A percentile compares a stretch with the other conserved stretches of the same genome.
These are phyloP conservation scores for Proteles cristata DNA, from an alignment of 2,113 vertebrate species.

Conservation along the genomic window DNA sequence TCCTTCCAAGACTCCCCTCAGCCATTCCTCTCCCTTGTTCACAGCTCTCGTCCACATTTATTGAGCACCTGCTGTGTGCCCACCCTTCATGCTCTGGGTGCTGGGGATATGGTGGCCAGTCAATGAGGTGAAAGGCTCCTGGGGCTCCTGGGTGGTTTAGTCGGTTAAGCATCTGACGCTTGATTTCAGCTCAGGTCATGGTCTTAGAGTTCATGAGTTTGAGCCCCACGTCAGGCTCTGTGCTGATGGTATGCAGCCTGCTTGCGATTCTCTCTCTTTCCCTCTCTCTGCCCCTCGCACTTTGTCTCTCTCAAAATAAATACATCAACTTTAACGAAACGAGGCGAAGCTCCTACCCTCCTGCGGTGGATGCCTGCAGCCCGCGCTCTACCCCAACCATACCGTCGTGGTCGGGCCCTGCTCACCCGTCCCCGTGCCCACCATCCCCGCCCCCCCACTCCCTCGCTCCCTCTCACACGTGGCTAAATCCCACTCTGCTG, in stretches of 20 bases:
- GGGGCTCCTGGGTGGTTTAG: no score
- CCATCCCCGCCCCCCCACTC: no score
- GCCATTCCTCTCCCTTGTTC: background rate
- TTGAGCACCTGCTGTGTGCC: background rate
- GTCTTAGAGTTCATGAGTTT: no score
- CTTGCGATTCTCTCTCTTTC: no score
- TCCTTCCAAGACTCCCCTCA: background rate
- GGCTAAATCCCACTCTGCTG: background rate
- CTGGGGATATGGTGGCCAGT: background rate
- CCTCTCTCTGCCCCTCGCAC: no score
- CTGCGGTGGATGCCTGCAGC: rapidly evolving
- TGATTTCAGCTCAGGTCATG: no score
- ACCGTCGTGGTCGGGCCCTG: background rate
- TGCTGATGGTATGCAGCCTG: no score
- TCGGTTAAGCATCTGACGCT: no score
- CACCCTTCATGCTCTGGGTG: background rate
- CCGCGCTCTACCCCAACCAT: background rate
- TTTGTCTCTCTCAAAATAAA: no score
- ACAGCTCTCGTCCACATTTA: background rate
- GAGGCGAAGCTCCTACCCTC: background rate
- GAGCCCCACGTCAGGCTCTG: no score
- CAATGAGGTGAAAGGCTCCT: no score
- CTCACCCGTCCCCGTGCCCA: background rate
- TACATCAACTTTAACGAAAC: no score
- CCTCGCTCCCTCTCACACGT: rapidly evolving